phyloP scores from a whole-genome alignment of 2,113 vertebrate genomes.

The Pipra filicauda region DNA sequence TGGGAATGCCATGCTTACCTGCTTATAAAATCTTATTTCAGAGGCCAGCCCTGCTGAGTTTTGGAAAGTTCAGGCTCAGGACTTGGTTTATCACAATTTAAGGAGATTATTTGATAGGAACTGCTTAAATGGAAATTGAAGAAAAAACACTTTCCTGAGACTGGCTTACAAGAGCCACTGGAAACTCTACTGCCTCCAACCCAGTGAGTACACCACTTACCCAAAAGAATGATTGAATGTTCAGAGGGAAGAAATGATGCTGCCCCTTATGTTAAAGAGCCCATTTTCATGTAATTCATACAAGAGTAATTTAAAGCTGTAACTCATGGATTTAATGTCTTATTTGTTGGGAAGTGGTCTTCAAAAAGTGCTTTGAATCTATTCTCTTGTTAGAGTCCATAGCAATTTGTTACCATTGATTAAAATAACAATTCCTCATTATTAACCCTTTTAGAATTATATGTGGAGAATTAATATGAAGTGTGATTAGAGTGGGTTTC shows the following conservation, averaged over 20 bases:
- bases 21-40: not conserved
- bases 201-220: not conserved
- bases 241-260: not conserved
- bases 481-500: not conserved
- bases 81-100: not conserved
- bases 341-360: not conserved
- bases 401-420: not conserved
- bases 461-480: not conserved
- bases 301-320: not conserved
- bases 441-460: not conserved
- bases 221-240: not conserved
- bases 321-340: not conserved
- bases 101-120: not conserved
- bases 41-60: not conserved
- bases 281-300: not conserved
- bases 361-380: conserved; percentile 31
- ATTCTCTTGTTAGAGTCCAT: not conserved
- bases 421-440: not conserved
- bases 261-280: not conserved
- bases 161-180: not conserved
- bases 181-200: not conserved
- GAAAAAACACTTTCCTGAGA: not conserved
- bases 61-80: not conserved
- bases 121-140: not conserved
- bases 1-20: not conserved